Conservation (phyloP, 2,888 invertebrate genomes). For the Pelosia muscerda region DNA sequence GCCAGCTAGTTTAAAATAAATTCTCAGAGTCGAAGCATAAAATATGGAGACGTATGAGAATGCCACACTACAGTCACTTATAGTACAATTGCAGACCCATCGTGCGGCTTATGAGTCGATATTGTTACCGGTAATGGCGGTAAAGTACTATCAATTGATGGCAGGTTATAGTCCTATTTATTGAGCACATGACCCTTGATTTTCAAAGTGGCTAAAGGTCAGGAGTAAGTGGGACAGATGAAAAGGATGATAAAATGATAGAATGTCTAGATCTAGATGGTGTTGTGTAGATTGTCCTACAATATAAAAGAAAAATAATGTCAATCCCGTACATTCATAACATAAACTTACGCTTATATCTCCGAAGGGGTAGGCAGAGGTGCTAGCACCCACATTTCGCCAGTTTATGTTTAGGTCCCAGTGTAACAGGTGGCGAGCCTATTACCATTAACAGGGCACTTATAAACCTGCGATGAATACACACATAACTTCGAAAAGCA, state of each 20-base stretch:
- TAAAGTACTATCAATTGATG: constrained; percentile 67
- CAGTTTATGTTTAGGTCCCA: too few relatives aligned
- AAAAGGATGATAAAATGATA: constrained; percentile 32
- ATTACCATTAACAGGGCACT: too few relatives aligned
- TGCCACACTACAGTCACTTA: constrained; percentile 40
- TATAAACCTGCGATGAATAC: too few relatives aligned
- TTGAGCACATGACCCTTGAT: constrained; percentile 62
- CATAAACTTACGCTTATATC: too few relatives aligned
- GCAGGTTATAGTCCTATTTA: constrained; percentile 58
- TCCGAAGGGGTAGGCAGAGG: too few relatives aligned
- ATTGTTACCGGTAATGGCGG: constrained; percentile 59
- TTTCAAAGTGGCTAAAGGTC: constrained; percentile 59
- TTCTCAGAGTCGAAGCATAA: background rate
- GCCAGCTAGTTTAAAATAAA: background rate
- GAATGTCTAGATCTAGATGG: too few relatives aligned
- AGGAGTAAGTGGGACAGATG: constrained; percentile 54
- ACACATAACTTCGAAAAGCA: too few relatives aligned
- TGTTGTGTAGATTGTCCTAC: too few relatives aligned
- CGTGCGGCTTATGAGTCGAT: constrained; percentile 45
- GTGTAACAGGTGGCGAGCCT: too few relatives aligned
- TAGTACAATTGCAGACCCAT: constrained; percentile 41
- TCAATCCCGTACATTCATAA: too few relatives aligned
- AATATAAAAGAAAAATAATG: too few relatives aligned
- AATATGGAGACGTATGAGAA: constrained; percentile 6
- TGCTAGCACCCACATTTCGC: too few relatives aligned